These are phyloP conservation scores for Bombus superbus DNA, from an alignment of 1,140 invertebrate species.

Conservation along the genomic window DNA sequence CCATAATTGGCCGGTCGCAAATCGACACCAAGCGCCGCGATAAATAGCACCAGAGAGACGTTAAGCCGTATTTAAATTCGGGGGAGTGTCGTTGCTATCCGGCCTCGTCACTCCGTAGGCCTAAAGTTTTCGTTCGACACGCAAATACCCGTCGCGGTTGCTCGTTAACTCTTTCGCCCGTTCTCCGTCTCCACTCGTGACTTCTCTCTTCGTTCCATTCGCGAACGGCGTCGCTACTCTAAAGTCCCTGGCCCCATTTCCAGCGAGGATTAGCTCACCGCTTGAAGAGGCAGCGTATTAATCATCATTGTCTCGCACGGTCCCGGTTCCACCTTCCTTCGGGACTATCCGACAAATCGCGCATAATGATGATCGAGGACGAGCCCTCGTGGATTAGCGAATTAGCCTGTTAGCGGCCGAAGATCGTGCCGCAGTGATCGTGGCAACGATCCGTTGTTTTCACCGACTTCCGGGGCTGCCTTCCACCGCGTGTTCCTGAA, in stretches of 20 bases:
- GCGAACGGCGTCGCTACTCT: not conserved
- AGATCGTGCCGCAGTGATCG: conserved; percentile 16
- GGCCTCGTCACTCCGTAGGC: conserved; percentile 1
- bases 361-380: conserved; percentile 50
- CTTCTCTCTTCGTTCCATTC: not conserved
- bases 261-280: conserved; percentile 53
- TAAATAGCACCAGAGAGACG: conserved; percentile 56
- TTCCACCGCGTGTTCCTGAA: not conserved
- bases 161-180: not conserved
- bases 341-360: conserved; percentile 35
- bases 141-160: conserved; percentile 45
- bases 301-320: conserved; percentile 53
- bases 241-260: conserved; percentile 17
- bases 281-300: conserved; percentile 47
- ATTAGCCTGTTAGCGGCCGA: conserved; percentile 18
- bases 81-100: conserved; percentile 43
- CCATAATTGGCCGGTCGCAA: conserved; percentile 41
- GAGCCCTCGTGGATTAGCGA: conserved; percentile 36
- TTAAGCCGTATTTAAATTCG: conserved; percentile 65
- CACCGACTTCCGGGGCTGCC: conserved; percentile 1
- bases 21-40: conserved; percentile 31
- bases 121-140: conserved; percentile 18
- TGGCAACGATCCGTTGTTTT: conserved; percentile 8
- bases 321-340: not conserved
- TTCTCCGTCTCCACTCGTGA: not conserved